phyloP scores from a whole-genome alignment of 2,797 vertebrate species.

The Chrysocyon brachyurus region DNA sequence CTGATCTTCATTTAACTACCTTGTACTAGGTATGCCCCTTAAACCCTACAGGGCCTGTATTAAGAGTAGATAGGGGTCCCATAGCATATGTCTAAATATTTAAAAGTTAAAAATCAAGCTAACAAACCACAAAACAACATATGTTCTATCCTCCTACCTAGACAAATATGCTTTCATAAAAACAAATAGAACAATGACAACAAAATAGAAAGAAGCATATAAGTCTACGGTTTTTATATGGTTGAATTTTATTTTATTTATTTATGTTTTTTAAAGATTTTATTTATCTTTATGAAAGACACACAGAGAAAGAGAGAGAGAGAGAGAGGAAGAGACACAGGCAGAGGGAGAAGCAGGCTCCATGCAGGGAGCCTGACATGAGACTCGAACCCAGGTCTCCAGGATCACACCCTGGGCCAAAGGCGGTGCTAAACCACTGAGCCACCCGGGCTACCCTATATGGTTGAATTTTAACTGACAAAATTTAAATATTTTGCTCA shows the following conservation, averaged over 20 bases:
- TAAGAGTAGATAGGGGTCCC: not conserved
- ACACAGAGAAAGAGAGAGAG: too few relatives aligned
- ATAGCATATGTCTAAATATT: not conserved
- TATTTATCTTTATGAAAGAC: too few relatives aligned
- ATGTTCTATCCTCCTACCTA: not conserved
- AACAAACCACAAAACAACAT: not conserved
- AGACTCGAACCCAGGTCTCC: too few relatives aligned
- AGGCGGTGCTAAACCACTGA: too few relatives aligned
- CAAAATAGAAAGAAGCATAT: not conserved
- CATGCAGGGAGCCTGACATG: too few relatives aligned
- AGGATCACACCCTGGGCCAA: too few relatives aligned
- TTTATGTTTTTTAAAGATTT: too few relatives aligned
- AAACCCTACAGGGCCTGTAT: not conserved
- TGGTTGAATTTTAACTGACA: not conserved
- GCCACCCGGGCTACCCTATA: not conserved
- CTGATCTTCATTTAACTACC: not conserved
- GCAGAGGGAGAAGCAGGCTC: too few relatives aligned
- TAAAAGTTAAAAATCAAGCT: conserved; percentile 24
- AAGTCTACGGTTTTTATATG: not conserved
- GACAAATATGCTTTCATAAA: conserved; percentile 13
- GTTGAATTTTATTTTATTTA: not conserved
- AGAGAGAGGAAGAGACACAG: too few relatives aligned
- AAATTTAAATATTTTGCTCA: not conserved
- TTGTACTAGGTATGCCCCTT: not conserved
- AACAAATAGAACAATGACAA: not conserved